phyloP scores from a whole-genome alignment of 2,797 vertebrate genomes.

The Melanotaenia boesemani region DNA sequence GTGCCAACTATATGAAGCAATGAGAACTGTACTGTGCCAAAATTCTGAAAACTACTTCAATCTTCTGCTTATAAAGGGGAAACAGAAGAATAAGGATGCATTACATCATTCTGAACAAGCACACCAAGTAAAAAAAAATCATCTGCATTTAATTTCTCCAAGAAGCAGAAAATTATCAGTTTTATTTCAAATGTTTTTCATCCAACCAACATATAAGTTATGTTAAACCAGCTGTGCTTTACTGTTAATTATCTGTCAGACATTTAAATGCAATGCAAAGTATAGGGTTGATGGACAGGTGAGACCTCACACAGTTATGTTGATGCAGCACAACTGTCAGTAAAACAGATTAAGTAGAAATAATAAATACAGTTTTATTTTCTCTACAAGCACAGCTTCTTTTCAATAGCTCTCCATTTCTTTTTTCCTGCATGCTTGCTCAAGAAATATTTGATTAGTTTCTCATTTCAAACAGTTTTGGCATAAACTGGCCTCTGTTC shows the following conservation, averaged over 20 bases:
- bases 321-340: conserved; percentile 28
- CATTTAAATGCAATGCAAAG: conserved; percentile 35
- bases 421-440: conserved; percentile 9
- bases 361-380: conserved; percentile 30
- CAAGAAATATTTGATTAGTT: conserved; percentile 10
- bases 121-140: conserved; percentile 29
- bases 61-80: conserved; percentile 31
- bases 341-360: conserved; percentile 18
- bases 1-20: conserved; percentile 43
- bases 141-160: conserved; percentile 59
- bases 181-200: conserved; percentile 52
- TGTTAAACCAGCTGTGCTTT: conserved; percentile 58
- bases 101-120: conserved; percentile 34
- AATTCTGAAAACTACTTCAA: conserved; percentile 27
- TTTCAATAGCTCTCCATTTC: not conserved
- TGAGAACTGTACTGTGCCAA: conserved; percentile 12
- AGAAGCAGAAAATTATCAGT: conserved; percentile 29
- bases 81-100: conserved; percentile 22
- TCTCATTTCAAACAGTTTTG: conserved; percentile 30
- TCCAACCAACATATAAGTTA: no score
- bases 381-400: conserved; percentile 26
- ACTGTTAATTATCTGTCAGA: conserved; percentile 39
- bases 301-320: conserved; percentile 67
- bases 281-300: conserved; percentile 51
- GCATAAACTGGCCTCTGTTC: not conserved